Evolutionary conservation across 1,140 invertebrate genomes (phyloP), one percentile per base, ranked within the genome.

Genomic region (Bombus polaris): DNA sequence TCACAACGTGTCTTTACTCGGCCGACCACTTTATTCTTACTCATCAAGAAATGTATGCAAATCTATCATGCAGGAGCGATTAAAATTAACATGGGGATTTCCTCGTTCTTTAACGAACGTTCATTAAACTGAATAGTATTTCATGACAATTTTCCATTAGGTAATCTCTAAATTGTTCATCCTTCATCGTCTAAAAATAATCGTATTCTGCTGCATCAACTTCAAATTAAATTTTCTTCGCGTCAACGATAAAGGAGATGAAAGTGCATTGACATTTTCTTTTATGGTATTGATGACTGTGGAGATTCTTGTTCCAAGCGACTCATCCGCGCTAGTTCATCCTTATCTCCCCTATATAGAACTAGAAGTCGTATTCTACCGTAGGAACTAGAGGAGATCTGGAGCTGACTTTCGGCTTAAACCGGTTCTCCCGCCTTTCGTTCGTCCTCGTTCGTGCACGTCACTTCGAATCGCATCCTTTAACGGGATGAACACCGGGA

Each of bases 391-490:
- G 88, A 71, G 39, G 75, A 65, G 87, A 77, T 85, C 83, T 74
- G 53, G 10, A 53, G 32, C 85, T 66, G 89, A 89, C 82, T 93
- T 93, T 93, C 82, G 91, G 92, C 86, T 78, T 80, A 89, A 93
- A 93, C 92, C 92, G 92, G 92, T 93, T 93, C 83, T 89, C 82
- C 76, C 80, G 87, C 57, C 89, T 86, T 73, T 75, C 77, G 66
- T 90, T 75, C 78, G 47, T 75, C 35, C 84, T 70, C 87, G 71
- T 86, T 70, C 78, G 57, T 65, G 76, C 87, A 86, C 88, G 84
- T 91, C 82, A 83, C 83, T 86, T 80, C 80, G 71, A 70, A 78
- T 71, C 32, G 78, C 80, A 85, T 85, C 82, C 83, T 88, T 92
- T 90, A 92, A 92, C 91, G 89, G 91, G 83, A 92, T 72, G 76